Conservation (phyloP, 2,888 invertebrate genomes). For the Stenodema calcarata region DNA sequence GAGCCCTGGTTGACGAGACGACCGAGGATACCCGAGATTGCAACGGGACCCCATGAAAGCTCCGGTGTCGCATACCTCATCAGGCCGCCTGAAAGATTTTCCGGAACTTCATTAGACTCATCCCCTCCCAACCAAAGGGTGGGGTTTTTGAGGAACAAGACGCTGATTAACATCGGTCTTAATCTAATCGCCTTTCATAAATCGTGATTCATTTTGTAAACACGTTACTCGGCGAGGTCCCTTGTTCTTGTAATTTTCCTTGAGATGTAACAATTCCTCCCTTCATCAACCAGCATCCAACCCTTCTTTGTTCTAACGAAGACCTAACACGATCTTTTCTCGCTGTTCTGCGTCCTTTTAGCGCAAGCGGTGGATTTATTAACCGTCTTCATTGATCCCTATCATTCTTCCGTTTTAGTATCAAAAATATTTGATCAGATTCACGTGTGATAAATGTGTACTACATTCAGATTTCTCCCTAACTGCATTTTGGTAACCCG, state of each 20-base stretch:
- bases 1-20: not conserved
- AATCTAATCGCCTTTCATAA: constrained; percentile 49
- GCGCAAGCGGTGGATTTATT: constrained; percentile 15
- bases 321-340: constrained; percentile 28
- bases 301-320: constrained; percentile 29
- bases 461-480: too few species aligned
- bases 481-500: too few species aligned
- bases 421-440: not conserved
- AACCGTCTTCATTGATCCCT: constrained; percentile 4
- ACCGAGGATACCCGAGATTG: not conserved
- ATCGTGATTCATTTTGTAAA: constrained; percentile 47
- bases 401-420: not conserved
- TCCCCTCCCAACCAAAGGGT: not conserved
- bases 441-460: too few species aligned
- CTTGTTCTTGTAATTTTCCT: constrained; percentile 18
- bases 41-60: not conserved
- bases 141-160: constrained; percentile 15
- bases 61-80: not conserved
- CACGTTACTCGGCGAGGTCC: constrained; percentile 9
- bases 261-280: not conserved
- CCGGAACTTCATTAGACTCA: constrained; percentile 32
- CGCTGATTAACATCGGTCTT: constrained; percentile 45
- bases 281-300: not conserved
- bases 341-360: constrained; percentile 8
- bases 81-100: not conserved